Evolutionary conservation across 2,888 invertebrate species (phyloP), one percentile per base, ranked within the genome.

Genomic region (Peribatodes rhomboidaria): DNA sequence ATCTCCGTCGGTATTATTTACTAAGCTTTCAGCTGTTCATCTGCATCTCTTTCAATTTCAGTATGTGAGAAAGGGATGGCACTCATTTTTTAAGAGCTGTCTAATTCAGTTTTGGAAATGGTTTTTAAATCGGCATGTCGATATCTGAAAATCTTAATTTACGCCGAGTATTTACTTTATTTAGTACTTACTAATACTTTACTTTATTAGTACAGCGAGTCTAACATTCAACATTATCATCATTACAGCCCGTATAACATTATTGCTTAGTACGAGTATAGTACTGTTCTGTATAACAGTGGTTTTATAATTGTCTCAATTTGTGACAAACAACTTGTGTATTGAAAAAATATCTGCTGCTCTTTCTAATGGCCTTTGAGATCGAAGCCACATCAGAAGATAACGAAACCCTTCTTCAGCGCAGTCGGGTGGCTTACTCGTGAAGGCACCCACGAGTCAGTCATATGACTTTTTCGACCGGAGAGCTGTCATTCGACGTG

Each of bases 401-500:
- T 35, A 11, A 11, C 35, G 11, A 7, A 16, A 7, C n/a, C 14
- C 1, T 18, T 20, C 0, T 44, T 11, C 10, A 13, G 4, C 44
- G 20, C 20, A 20, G 44, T 44, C 44, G 18, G 20, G 10, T 20
- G 20, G 20, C 20, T 6, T 13, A 20, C n/a, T n/a, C 20, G 0
- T 6, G 2, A 11, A 42, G 1, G 18, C 18, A 16, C 9, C 18
- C 20, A 18, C 11, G 14, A 13, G 11, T 10, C 13, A 2, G 11
- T 14, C 31, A 49, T 31, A 49, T 16, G 10, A 49, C 47, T 14
- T 4, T 49, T 49, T 16, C 47, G 0, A 81, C 72, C 0, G 88
- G 87, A n/a, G 82, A 69, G 4, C 61, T 72, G 7, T 73, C 78
- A 3, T 59, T 72, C 0, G 65, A 4, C 58, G 72, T 78, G 16